phyloP scores from a whole-genome alignment of 2,888 invertebrate species.

The Proisotoma minuta region DNA sequence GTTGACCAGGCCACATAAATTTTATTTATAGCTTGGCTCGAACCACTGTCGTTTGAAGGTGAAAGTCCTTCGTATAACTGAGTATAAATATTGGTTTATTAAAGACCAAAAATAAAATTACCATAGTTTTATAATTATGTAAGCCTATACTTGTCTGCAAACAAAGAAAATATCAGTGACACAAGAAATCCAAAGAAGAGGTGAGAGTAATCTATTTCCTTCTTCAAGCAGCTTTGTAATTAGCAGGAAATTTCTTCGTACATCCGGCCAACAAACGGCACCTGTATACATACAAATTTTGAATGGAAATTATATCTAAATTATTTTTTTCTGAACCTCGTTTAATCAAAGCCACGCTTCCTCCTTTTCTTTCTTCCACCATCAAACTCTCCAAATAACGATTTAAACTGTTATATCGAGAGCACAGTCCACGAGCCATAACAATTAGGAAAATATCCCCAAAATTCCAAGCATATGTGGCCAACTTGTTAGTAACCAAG shows the following conservation, averaged over 20 bases:
- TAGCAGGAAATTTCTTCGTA: slow-evolving; percentile 32
- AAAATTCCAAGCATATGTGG: slow-evolving; percentile 43
- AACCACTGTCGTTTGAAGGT: not conserved
- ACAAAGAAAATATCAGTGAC: slow-evolving; percentile 44
- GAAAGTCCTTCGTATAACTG: slow-evolving; percentile 39
- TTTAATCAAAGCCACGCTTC: slow-evolving; percentile 19
- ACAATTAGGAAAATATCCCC: slow-evolving; percentile 42
- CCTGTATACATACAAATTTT: slow-evolving; percentile 15
- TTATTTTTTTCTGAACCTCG: slow-evolving; percentile 24
- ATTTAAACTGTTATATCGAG: slow-evolving; percentile 33
- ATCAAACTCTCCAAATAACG: slow-evolving; percentile 25
- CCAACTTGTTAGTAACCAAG: slow-evolving; percentile 36
- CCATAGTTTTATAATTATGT: not conserved
- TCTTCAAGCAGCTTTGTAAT: slow-evolving; percentile 32
- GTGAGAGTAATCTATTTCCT: slow-evolving; percentile 35
- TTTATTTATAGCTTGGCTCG: slow-evolving; percentile 19
- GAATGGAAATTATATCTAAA: not conserved
- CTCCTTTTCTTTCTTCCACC: slow-evolving; percentile 24
- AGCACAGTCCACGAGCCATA: slow-evolving; percentile 32
- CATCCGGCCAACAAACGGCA: slow-evolving; percentile 28
- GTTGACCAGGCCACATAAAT: slow-evolving; percentile 42
- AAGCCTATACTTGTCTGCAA: slow-evolving; percentile 38
- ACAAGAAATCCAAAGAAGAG: slow-evolving; percentile 43
- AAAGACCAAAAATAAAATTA: not conserved
- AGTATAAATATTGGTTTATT: not conserved